Conservation (phyloP, 2,888 invertebrate species). For the Heliconius aoede region DNA sequence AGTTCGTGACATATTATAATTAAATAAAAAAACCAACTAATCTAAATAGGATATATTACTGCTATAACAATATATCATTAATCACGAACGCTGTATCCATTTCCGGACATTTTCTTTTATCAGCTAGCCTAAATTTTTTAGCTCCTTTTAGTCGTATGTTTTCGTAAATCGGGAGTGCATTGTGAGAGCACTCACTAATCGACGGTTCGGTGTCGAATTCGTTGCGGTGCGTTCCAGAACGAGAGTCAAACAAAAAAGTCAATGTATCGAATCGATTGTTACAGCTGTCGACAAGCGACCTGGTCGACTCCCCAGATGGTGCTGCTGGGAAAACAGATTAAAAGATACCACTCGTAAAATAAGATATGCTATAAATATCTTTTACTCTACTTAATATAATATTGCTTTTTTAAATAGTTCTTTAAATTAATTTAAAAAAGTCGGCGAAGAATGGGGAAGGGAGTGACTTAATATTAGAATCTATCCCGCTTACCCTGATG, state of each 20-base stretch:
- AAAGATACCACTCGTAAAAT: not conserved
- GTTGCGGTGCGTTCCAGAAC: slow-evolving; percentile 52
- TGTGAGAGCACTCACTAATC: slow-evolving; percentile 79
- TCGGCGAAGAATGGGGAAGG: too few species aligned
- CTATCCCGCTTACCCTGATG: too few species aligned
- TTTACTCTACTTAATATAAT: not conserved
- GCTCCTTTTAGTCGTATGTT: slow-evolving; percentile 66
- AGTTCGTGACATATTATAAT: not conserved
- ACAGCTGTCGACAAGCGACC: slow-evolving; percentile 68
- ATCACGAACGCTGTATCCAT: slow-evolving; percentile 65
- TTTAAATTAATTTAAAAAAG: too few species aligned
- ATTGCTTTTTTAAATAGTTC: too few species aligned
- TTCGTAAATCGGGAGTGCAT: slow-evolving; percentile 63
- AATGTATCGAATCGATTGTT: slow-evolving; percentile 59
- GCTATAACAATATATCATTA: slow-evolving; percentile 65
- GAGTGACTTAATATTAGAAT: not conserved
- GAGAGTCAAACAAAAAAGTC: slow-evolving; percentile 48
- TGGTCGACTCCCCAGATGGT: slow-evolving; percentile 74
- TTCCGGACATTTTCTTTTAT: slow-evolving; percentile 69
- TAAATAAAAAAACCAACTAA: slow-evolving; percentile 17
- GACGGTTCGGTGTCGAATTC: slow-evolving; percentile 55
- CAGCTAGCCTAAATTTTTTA: slow-evolving; percentile 52
- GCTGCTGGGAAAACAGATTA: slow-evolving; percentile 51
- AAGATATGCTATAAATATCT: slow-evolving; percentile 16
- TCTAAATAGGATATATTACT: slow-evolving; percentile 48